Percentiles rank a stretch among this genome's conserved stretches.
phyloP scores from a whole-genome alignment of 2,113 vertebrate genomes.

The Elgaria multicarinata region DNA sequence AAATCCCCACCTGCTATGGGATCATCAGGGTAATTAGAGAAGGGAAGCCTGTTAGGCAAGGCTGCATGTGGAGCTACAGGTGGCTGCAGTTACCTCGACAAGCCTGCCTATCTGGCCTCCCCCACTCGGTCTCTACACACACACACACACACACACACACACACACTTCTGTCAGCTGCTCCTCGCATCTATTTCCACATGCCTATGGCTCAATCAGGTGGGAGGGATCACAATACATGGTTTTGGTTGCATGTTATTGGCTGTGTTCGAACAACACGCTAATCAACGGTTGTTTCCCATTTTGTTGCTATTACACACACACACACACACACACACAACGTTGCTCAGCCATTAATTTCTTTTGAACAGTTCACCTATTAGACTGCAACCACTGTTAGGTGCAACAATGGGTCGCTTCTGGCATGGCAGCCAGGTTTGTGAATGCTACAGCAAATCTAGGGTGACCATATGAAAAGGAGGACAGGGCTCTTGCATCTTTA shows the following conservation, averaged over 20 bases:
- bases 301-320: too few relatives aligned
- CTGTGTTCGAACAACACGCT: too few relatives aligned
- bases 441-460: not conserved
- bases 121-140: too few relatives aligned
- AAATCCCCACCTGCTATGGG: not conserved
- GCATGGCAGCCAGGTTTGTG: not conserved
- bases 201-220: not conserved
- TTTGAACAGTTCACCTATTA: not conserved
- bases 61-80: not conserved
- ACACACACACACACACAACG: too few relatives aligned
- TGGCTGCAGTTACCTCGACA: not conserved
- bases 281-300: too few relatives aligned
- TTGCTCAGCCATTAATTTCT: too few relatives aligned
- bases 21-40: constrained; percentile 1
- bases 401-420: not conserved
- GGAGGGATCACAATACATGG: not conserved
- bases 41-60: not conserved
- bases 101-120: not conserved
- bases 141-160: too few relatives aligned
- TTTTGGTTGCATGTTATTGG: not conserved
- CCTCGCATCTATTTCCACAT: not conserved
- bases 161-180: not conserved
- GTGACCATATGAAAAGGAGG: too few relatives aligned
- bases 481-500: too few relatives aligned
- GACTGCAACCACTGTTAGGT: not conserved